Evolutionary conservation across 37 sponge, comb jelly and placozoan species (phyloP).

Genomic region (Haliclona indistincta): DNA sequence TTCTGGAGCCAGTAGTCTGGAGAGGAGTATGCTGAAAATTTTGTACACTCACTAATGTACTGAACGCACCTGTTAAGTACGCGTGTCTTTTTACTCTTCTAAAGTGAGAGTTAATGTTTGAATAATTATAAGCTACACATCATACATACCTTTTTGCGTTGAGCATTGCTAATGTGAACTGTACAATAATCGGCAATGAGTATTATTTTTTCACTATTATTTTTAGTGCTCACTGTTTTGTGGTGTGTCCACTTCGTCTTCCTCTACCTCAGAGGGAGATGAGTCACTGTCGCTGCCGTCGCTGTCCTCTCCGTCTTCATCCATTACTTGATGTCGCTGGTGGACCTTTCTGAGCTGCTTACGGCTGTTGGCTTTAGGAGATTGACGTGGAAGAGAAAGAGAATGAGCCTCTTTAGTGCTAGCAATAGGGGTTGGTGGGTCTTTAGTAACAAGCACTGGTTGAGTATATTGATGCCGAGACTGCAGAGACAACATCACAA

Average conservation of each 20-base stretch:
- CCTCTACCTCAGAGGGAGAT: conserved; percentile 31
- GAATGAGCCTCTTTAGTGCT: background rate
- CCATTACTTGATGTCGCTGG: conserved; percentile 3
- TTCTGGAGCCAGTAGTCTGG: background rate
- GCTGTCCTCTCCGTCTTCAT: conserved; percentile 5
- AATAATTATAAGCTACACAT: background rate
- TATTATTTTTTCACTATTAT: background rate
- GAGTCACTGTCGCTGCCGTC: background rate
- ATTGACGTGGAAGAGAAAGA: background rate
- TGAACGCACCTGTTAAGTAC: background rate
- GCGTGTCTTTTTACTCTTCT: background rate
- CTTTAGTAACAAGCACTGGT: too few species aligned
- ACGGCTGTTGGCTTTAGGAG: background rate
- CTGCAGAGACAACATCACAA: too few species aligned
- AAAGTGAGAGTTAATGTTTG: background rate
- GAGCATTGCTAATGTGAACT: background rate
- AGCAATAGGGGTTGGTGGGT: too few species aligned
- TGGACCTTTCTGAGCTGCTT: too few species aligned
- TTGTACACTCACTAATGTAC: background rate
- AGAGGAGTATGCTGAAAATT: too few species aligned
- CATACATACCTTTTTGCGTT: too few species aligned
- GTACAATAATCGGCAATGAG: background rate
- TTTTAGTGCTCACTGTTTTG: background rate
- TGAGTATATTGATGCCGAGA: too few species aligned
- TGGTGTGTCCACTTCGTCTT: conserved; percentile 33